Evolutionary conservation across 2,113 vertebrate species (phyloP).

Genomic region (Lota lota): DNA sequence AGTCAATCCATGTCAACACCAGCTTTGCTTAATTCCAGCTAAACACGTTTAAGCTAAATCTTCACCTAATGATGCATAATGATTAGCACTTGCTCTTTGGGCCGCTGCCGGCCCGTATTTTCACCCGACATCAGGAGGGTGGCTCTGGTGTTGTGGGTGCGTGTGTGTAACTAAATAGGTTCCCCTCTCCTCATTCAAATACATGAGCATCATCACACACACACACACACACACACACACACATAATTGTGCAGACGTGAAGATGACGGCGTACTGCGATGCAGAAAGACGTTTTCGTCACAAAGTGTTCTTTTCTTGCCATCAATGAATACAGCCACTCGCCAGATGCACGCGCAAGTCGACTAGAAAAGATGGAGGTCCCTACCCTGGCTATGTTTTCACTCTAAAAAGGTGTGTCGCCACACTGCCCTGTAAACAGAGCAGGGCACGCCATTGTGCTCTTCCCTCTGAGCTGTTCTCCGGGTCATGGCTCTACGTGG

Average conservation of each 20-base stretch:
- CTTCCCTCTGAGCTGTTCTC: conserved; percentile 38
- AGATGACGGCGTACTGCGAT: no score
- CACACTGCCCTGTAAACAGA: not conserved
- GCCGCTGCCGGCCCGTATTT: conserved; percentile 67
- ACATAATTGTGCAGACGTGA: no score
- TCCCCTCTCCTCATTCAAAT: not conserved
- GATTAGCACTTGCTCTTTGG: conserved; percentile 75
- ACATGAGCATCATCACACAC: not conserved
- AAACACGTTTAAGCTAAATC: conserved; percentile 83
- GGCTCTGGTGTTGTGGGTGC: conserved; percentile 42
- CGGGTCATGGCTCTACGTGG: conserved; percentile 19
- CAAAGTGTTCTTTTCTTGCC: no score
- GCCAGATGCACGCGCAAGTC: no score
- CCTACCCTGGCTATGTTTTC: no score
- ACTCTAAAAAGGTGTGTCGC: no score
- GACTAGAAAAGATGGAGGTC: no score
- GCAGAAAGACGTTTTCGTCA: no score
- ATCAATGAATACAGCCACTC: no score
- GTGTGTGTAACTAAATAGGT: no score
- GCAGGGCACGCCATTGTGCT: conserved; percentile 1
- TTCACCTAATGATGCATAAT: conserved; percentile 83
- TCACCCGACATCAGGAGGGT: conserved; percentile 38
- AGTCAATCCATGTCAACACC: conserved; percentile 84
- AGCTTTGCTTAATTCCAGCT: conserved; percentile 84
- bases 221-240: no score